Conservation (phyloP, 1,140 invertebrate species). For the Bombus polaris region DNA sequence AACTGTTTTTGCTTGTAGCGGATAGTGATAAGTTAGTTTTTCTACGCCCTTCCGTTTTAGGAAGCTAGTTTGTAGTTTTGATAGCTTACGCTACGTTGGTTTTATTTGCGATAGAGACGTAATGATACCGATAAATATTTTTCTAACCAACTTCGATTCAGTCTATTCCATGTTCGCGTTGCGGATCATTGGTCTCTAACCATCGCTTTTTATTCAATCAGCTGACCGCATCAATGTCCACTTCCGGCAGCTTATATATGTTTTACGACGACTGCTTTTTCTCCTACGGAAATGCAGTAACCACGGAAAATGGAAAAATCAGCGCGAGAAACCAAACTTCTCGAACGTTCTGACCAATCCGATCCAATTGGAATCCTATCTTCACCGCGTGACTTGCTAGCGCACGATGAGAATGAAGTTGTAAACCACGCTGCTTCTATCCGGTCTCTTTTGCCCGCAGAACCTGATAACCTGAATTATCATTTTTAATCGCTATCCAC, state of each 20-base stretch:
- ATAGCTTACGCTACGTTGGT: background rate
- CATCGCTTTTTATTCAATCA: background rate
- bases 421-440: background rate
- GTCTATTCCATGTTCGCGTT: background rate
- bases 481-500: background rate
- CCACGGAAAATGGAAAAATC: background rate
- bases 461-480: background rate
- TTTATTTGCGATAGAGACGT: background rate
- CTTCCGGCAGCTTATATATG: background rate
- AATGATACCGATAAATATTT: background rate
- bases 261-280: conserved; percentile 9
- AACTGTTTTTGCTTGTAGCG: too few species aligned
- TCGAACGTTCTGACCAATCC: background rate
- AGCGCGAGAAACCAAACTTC: background rate
- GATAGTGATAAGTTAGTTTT: background rate
- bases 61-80: background rate
- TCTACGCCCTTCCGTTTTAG: background rate
- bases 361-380: background rate
- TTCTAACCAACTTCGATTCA: background rate
- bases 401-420: background rate
- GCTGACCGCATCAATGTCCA: conserved; percentile 14
- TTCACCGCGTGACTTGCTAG: background rate
- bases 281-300: background rate
- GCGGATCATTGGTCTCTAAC: conserved; percentile 22
- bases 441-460: background rate